These are phyloP conservation scores for Illadopsis cleaveri DNA, from an alignment of 2,113 vertebrate species.

Conservation along the genomic window DNA sequence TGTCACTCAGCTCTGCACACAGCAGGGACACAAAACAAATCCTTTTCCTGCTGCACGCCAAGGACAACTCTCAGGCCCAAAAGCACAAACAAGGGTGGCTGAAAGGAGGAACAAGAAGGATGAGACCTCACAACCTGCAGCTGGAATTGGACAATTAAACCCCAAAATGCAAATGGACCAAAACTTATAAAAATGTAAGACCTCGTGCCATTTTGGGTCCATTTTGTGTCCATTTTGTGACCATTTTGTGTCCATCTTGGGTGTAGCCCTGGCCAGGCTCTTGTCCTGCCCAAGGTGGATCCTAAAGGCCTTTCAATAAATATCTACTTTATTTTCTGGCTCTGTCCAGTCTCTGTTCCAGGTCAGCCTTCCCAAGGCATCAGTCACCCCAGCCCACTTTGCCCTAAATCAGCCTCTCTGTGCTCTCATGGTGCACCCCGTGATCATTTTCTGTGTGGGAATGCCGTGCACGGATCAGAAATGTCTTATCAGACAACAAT, in stretches of 20 bases:
- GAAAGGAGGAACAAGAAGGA: neutral
- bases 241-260: neutral
- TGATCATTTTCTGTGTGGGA: neutral
- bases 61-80: no score
- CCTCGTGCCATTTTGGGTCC: no score
- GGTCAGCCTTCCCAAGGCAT: neutral
- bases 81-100: no score
- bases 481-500: rapidly evolving
- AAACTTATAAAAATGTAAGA: no score
- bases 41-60: no score
- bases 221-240: neutral
- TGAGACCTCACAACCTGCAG: neutral
- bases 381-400: neutral
- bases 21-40: no score
- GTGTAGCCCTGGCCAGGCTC: neutral
- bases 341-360: neutral
- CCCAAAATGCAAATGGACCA: no score
- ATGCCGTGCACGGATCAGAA: neutral
- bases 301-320: neutral
- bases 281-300: neutral
- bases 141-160: no score
- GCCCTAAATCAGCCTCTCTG: rapidly evolving
- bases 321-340: neutral
- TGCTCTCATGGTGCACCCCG: neutral
- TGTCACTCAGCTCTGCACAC: no score